Conservation (phyloP, 2,113 vertebrate genomes). For the Neotragus moschatus region DNA sequence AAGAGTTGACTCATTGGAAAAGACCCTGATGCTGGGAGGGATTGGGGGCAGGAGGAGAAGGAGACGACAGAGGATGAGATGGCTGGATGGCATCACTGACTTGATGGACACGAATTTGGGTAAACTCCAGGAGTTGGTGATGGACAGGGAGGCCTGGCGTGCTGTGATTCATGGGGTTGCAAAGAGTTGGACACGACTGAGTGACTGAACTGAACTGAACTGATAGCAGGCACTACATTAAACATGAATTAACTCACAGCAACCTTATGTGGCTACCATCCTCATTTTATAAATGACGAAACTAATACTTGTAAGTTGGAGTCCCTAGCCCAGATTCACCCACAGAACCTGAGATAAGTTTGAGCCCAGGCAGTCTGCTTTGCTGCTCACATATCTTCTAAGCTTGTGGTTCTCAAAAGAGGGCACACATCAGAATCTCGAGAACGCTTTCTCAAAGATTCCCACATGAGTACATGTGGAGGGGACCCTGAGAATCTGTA, state of each 20-base stretch:
- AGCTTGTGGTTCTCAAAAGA: neutral
- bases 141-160: too few species aligned
- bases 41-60: too few species aligned
- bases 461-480: neutral
- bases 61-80: too few species aligned
- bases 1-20: too few species aligned
- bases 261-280: neutral
- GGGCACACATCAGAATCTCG: neutral
- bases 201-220: neutral
- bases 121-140: too few species aligned
- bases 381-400: neutral
- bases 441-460: neutral
- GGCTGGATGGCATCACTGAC: too few species aligned
- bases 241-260: neutral
- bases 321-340: neutral
- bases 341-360: neutral
- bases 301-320: neutral
- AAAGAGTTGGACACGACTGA: neutral
- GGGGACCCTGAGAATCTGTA: neutral
- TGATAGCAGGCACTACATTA: neutral
- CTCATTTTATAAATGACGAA: neutral
- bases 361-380: neutral
- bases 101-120: too few species aligned
- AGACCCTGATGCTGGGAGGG: too few species aligned
- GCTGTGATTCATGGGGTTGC: too few species aligned